Evolutionary conservation across 2,888 invertebrate genomes (phyloP).

Genomic region (Dasysyrphus tricinctus): DNA sequence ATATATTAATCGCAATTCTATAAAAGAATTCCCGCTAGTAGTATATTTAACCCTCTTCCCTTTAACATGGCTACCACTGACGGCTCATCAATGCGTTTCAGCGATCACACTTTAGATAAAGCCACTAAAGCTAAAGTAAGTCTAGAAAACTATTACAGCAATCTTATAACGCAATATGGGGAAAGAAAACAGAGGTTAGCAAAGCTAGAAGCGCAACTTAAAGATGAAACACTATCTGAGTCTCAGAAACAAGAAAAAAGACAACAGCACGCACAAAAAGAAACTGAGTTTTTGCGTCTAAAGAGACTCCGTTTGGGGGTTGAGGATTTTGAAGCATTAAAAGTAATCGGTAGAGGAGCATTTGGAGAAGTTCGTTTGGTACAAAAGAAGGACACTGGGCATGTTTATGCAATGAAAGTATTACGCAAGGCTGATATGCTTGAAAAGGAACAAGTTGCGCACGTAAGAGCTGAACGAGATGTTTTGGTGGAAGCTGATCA

Average conservation of each 20-base stretch:
- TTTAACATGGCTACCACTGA: constrained; percentile 78
- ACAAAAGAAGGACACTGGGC: constrained; percentile 99
- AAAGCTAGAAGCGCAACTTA: constrained; percentile 97
- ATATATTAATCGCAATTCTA: not conserved
- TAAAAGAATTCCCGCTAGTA: not conserved
- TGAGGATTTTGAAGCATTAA: constrained; percentile 98
- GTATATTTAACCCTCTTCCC: not conserved
- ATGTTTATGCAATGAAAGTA: constrained; percentile 99
- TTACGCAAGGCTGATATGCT: constrained; percentile 99
- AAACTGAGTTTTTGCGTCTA: constrained; percentile 98
- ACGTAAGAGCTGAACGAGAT: constrained; percentile 98
- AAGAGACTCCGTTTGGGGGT: constrained; percentile 98
- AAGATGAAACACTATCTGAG: constrained; percentile 96
- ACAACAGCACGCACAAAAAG: constrained; percentile 98
- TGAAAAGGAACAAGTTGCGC: constrained; percentile 99
- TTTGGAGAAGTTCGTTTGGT: constrained; percentile 98
- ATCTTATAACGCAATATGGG: constrained; percentile 98
- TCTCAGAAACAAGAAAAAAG: constrained; percentile 94
- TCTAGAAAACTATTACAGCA: constrained; percentile 99
- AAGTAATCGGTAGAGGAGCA: constrained; percentile 96
- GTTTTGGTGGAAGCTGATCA: constrained; percentile 99
- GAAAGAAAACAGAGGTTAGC: constrained; percentile 97
- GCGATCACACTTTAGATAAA: constrained; percentile 98
- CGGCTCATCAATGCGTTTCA: constrained; percentile 90
- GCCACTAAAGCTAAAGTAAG: constrained; percentile 99